These are phyloP conservation scores for Bos indicus DNA, from an alignment of 2,113 vertebrate genomes.

Conservation along the genomic window DNA sequence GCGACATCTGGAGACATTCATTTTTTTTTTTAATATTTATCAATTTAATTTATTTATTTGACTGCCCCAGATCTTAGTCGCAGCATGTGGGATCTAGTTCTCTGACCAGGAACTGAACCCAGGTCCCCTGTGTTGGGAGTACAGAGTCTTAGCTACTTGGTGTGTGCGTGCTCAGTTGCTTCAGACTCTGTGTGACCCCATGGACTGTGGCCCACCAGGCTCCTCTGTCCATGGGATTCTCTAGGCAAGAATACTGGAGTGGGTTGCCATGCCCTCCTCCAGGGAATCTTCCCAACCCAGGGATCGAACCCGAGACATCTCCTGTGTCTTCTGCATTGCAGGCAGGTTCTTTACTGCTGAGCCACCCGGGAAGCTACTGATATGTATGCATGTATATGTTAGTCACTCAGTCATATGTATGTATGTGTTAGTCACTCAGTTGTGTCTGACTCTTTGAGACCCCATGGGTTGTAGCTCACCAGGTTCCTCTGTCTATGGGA, in stretches of 20 bases:
- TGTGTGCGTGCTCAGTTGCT: rapidly evolving
- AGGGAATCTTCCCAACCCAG: neutral
- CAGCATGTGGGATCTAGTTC: neutral
- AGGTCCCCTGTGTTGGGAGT: neutral
- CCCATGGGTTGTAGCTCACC: neutral
- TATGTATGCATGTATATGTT: neutral
- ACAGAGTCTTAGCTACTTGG: neutral
- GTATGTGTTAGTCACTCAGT: neutral
- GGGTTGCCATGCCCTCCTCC: neutral
- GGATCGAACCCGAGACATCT: rapidly evolving
- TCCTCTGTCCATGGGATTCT: neutral
- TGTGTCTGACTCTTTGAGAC: neutral
- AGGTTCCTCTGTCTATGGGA: neutral
- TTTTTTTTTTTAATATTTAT: neutral
- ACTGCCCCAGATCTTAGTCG: neutral
- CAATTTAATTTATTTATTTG: neutral
- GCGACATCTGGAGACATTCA: neutral
- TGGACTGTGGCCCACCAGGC: neutral
- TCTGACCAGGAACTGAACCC: neutral
- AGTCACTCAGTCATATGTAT: neutral
- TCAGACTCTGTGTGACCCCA: neutral
- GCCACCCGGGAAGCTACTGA: neutral
- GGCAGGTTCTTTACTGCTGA: neutral
- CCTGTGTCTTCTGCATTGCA: neutral
- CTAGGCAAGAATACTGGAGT: neutral